Base-by-base conservation (phyloP, 2,888 invertebrate genomes). In the Heteromurus nitidus region DNA sequence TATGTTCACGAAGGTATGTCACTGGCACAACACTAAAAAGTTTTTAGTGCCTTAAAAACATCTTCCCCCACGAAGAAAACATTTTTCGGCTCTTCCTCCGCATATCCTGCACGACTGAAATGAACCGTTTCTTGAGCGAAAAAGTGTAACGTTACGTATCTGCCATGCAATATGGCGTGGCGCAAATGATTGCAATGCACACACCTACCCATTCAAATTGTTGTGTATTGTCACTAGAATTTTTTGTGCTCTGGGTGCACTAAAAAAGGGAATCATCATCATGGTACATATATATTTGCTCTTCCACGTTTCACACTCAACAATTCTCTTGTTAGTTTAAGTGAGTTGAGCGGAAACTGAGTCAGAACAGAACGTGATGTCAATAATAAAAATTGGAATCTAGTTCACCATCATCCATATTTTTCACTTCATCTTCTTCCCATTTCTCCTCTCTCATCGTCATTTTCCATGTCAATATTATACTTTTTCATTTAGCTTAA, bases 341-440 rank as follows among this genome's bases (percentile, higher is more conserved):
- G 30, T 50, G 60, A 60, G 18, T 30, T 36, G 31, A 28, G 60
- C 60, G 60, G 60, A 60, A 30, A n/a, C 31, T 26, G 26, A 13
- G 11, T 60, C 16, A 24, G 18, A 42, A 42, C 36, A 64, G 36
- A 64, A 42, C 64, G 64, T 64, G 64, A 64, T 64, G 64, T 64
- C 64, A 64, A 64, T 64, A 64, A 42, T 36, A 24, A n/a, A n/a
- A n/a, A 64, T 64, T 24, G 18, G 24, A 64, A 64, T 64, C 64
- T 64, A 64, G 64, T 64, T 64, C 64, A 64, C 22, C 18, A 36
- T 18, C n/a, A 28, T 58, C 16, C n/a, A 53, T 3, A 20, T 50
- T 50, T 50, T 16, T 24, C 7, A 20, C 13, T 55, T 11, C 11
- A 26, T 55, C 20, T 26, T 22, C 26, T 60, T 2, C 60, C 18